phyloP scores from a whole-genome alignment of 2,797 vertebrate genomes.

The Xiphophorus birchmanni region DNA sequence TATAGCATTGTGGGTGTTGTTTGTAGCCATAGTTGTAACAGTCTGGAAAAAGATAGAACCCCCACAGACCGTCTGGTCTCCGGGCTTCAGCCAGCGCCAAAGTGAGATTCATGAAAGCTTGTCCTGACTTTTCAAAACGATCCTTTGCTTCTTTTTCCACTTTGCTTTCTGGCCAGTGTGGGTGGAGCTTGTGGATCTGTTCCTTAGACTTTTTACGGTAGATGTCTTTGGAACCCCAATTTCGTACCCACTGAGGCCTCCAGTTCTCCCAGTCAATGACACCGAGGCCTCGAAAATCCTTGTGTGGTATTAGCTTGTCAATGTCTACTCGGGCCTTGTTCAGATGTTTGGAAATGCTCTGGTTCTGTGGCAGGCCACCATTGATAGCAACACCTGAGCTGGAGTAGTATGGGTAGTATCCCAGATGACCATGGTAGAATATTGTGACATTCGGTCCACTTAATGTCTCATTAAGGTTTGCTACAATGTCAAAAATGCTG shows the following conservation, averaged over 20 bases:
- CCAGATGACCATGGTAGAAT: slow-evolving; percentile 90
- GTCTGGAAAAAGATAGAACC: slow-evolving; percentile 92
- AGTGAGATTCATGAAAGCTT: slow-evolving; percentile 87
- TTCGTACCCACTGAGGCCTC: slow-evolving; percentile 91
- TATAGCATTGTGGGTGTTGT: slow-evolving; percentile 82
- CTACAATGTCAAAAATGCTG: slow-evolving; percentile 86
- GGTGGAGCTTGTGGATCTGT: slow-evolving; percentile 83
- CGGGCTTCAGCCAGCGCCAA: slow-evolving; percentile 83
- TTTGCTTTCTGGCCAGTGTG: slow-evolving; percentile 85
- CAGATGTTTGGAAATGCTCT: slow-evolving; percentile 87
- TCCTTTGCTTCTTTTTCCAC: slow-evolving; percentile 86
- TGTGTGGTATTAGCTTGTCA: slow-evolving; percentile 82
- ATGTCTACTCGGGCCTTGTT: slow-evolving; percentile 86
- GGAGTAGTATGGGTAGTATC: slow-evolving; percentile 89
- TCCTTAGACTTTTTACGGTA: slow-evolving; percentile 88
- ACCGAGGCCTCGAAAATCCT: slow-evolving; percentile 87
- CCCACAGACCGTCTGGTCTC: slow-evolving; percentile 86
- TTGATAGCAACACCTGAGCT: slow-evolving; percentile 80
- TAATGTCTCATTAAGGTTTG: slow-evolving; percentile 87
- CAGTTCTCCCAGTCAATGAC: slow-evolving; percentile 94
- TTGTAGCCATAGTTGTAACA: slow-evolving; percentile 95
- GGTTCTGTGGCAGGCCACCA: slow-evolving; percentile 89
- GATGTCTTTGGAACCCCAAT: slow-evolving; percentile 88
- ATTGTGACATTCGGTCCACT: slow-evolving; percentile 89
- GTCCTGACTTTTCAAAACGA: slow-evolving; percentile 87